Evolutionary conservation across 1,140 invertebrate species (phyloP).

Genomic region (Trypoxylus dichotomus): DNA sequence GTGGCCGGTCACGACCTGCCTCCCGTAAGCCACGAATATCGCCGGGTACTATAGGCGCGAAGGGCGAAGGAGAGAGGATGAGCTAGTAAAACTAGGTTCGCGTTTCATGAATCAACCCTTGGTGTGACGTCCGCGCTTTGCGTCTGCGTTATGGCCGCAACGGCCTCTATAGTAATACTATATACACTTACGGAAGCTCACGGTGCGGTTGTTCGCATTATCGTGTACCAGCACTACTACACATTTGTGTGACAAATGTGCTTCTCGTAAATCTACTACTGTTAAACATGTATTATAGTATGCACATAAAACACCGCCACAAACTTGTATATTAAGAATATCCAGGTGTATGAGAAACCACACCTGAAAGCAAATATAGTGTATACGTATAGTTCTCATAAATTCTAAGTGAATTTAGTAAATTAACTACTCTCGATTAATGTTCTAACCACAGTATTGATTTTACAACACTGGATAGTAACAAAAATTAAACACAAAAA

Average conservation of each 20-base stretch:
- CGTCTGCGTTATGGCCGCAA: slow-evolving; percentile 1
- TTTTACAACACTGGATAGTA: too few relatives aligned
- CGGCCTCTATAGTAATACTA: not conserved
- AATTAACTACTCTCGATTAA: not conserved
- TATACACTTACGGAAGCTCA: not conserved
- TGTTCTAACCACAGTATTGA: not conserved
- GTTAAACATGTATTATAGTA: not conserved
- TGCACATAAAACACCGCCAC: not conserved
- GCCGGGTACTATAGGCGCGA: not conserved
- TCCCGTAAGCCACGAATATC: not conserved
- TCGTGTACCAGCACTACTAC: not conserved
- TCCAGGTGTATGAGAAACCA: not conserved
- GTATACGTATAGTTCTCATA: not conserved
- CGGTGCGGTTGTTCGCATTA: not conserved
- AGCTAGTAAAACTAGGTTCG: slow-evolving; percentile 18
- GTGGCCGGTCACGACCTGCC: not conserved
- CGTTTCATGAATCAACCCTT: slow-evolving; percentile 7
- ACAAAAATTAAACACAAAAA: too few relatives aligned
- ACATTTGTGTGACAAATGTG: not conserved
- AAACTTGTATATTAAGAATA: not conserved
- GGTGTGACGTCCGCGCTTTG: not conserved
- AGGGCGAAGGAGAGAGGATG: not conserved
- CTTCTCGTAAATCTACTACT: slow-evolving; percentile 9
- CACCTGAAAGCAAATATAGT: too few relatives aligned
- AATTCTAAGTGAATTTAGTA: too few relatives aligned